Base-by-base conservation (phyloP, 2,888 invertebrate genomes). In the Balanococcus diminutus region DNA sequence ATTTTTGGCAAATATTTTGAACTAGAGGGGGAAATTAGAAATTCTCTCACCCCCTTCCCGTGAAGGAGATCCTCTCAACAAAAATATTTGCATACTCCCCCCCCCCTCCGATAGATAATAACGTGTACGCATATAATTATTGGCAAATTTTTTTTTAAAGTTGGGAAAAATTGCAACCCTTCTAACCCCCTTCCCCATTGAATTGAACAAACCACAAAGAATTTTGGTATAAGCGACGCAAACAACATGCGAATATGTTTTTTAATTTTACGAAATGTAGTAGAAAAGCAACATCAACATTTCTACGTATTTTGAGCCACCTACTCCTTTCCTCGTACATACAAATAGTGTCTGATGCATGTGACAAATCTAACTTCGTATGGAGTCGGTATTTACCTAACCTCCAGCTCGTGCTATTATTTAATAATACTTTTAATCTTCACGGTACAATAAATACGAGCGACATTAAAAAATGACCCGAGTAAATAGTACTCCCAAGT, bases 401-500 rank as follows among this genome's bases (percentile, higher is more conserved):
- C 75, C 75, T 79, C 75, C 19, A n/a, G n/a, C n/a, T n/a, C n/a
- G 75, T 79, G n/a, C n/a, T n/a, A 36, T 79, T 79, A 79, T 79
- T 79, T 79, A 79, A 36, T 79, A 79, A 31, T 79, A 72, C 72
- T 79, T 36, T 32, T 79, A 79, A 79, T 79, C 36, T 79, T 79
- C 36, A 79, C 75, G 75, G 75, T 79, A 79, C 75, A 36, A 79
- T 79, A 79, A 79, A 67, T 67, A 79, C 75, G 36, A 19, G 28
- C 75, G 75, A 79, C 75, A 79, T 79, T 79, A 79, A 79, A 79
- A 79, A 79, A 79, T 79, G 32, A 36, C 8, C 75, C 75, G 75
- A 79, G 75, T 79, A 79, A 79, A 79, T 36, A n/a, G n/a, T n/a
- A 79, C 75, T 36, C 75, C n/a, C 19, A 79, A 79, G 19, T 19